Evolutionary conservation across 2,797 vertebrate genomes (phyloP), one percentile per base, ranked within the genome.

Genomic region (Champsocephalus gunnari): DNA sequence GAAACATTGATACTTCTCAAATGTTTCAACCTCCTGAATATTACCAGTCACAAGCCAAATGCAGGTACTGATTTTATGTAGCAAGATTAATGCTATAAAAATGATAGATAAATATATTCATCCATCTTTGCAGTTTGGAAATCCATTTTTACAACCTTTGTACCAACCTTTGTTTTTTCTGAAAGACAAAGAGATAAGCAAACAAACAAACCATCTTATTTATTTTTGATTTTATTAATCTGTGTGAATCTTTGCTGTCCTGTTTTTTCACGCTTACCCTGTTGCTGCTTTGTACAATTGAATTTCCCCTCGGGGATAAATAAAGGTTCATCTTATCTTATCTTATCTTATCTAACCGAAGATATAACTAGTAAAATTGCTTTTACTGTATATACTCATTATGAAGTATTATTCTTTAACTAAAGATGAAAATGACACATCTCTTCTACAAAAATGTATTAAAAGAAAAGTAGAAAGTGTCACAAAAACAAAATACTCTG

Each of bases 1-100:
- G 24, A 59, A 34, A 28, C 9, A 10, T 3, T 5, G 41, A 48
- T 28, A 19, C 24, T 49, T 56, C 16, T 51, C n/a, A 24, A 3
- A 58, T 10, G 44, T 71, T 24, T 56, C 47, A 12, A 55, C 9
- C 24, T 17, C 50, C 43, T 72, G 38, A 48, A 62, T 41, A 28
- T 16, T 41, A 6, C 11, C 64, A 44, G 14, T 43, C 8, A 34
- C 59, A 55, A 13, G 24, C 32, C n/a, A 59, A 32, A n/a, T 53
- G 12, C 11, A 32, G 12, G 8, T 17, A 28, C 19, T 24, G n/a
- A 56, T 12, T 8, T 58, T 11, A 51, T 12, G 9, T 45, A n/a
- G 28, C 6, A 41, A 12, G 3, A 12, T 68, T 19, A 56, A 68
- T 43, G 43, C 14, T 61, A 28, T 1, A 24, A 4, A 24, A 34